phyloP scores from a whole-genome alignment of 1,140 invertebrate species.

The Sycobia sp. region DNA sequence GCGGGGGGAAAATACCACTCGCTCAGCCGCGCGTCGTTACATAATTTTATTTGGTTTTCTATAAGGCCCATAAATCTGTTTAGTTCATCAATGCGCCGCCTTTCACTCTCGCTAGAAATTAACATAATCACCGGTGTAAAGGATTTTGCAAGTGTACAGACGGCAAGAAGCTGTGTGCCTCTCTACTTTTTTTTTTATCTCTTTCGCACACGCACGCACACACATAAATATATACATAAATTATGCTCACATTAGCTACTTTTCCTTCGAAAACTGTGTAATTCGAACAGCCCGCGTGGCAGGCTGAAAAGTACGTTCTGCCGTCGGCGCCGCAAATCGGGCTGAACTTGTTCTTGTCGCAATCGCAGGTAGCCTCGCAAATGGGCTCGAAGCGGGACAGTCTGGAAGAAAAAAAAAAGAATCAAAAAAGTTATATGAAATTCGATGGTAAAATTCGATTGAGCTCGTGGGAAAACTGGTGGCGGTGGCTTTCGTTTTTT shows the following conservation, averaged over 20 bases:
- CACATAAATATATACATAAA: too few relatives aligned
- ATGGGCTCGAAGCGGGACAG: slow-evolving; percentile 63
- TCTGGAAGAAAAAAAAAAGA: slow-evolving; percentile 40
- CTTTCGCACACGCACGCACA: neutral
- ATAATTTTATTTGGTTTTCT: too few relatives aligned
- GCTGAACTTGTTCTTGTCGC: slow-evolving; percentile 76
- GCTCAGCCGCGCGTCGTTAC: too few relatives aligned
- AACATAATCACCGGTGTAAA: neutral
- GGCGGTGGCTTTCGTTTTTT: too few relatives aligned
- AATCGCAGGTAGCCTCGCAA: slow-evolving; percentile 73
- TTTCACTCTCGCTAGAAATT: too few relatives aligned
- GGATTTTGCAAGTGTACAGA: too few relatives aligned
- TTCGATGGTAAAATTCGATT: too few relatives aligned
- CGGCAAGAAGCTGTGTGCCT: neutral
- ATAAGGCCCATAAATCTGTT: too few relatives aligned
- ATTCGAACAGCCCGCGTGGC: slow-evolving; percentile 83
- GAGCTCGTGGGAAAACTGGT: too few relatives aligned
- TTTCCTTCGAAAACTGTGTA: slow-evolving; percentile 67
- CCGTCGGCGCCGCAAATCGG: slow-evolving; percentile 82
- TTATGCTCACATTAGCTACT: slow-evolving; percentile 60
- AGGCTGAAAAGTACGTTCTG: slow-evolving; percentile 85
- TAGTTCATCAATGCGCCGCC: too few relatives aligned
- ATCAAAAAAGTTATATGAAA: slow-evolving; percentile 10
- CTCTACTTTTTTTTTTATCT: too few relatives aligned
- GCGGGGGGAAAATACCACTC: too few relatives aligned